Evolutionary conservation across 2,888 invertebrate genomes (phyloP).

Genomic region (Xestia sexstrigata): DNA sequence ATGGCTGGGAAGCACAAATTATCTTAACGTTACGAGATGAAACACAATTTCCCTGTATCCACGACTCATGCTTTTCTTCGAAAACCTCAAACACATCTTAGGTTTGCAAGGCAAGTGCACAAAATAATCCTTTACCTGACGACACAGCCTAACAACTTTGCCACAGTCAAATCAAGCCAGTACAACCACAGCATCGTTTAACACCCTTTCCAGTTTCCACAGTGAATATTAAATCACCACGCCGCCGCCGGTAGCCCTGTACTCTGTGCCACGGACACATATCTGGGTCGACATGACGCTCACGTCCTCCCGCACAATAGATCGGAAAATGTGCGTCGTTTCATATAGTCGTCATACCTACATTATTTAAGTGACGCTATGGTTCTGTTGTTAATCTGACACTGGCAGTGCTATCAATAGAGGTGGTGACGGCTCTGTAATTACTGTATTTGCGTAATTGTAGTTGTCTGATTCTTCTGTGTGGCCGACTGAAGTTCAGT

Average conservation of each 20-base stretch:
- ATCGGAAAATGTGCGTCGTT: slow-evolving; percentile 69
- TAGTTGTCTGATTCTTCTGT: background rate
- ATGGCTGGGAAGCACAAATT: background rate
- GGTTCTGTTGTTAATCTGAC: slow-evolving; percentile 31
- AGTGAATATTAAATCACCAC: slow-evolving; percentile 47
- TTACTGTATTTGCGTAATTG: slow-evolving; percentile 17
- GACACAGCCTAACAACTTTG: background rate
- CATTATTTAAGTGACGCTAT: slow-evolving; percentile 53
- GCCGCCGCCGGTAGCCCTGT: slow-evolving; percentile 51
- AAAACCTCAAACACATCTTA: background rate
- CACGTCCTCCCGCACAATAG: slow-evolving; percentile 64
- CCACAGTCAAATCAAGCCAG: background rate
- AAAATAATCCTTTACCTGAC: background rate
- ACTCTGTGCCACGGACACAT: slow-evolving; percentile 52
- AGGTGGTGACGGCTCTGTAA: slow-evolving; percentile 2
- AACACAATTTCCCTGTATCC: background rate
- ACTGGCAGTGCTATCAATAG: slow-evolving; percentile 13
- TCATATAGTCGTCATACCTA: slow-evolving; percentile 55
- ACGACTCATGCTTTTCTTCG: background rate
- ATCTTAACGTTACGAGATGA: background rate
- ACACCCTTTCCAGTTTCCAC: slow-evolving; percentile 16
- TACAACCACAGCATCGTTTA: slow-evolving; percentile 25
- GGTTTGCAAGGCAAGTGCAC: background rate
- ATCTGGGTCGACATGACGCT: slow-evolving; percentile 66
- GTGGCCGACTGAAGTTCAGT: background rate